phyloP scores from a whole-genome alignment of 53 echinoderm and acorn worm species.

The Echinometra lucunter region DNA sequence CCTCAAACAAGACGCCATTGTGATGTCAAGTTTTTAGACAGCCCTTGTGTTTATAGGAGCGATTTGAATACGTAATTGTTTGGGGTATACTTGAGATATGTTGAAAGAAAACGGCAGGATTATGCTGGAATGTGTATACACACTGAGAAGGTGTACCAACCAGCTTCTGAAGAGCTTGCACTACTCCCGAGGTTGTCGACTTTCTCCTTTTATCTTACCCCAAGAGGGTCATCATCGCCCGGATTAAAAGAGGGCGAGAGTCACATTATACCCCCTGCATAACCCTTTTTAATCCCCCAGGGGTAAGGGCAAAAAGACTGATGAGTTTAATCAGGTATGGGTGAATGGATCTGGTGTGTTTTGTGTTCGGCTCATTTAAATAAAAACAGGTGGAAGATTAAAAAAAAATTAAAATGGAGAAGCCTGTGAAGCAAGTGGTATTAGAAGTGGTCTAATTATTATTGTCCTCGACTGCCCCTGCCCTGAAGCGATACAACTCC shows the following conservation, averaged over 20 bases:
- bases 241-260: background rate
- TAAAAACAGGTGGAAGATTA: background rate
- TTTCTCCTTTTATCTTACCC: background rate
- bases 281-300: background rate
- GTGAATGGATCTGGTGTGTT: background rate
- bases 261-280: background rate
- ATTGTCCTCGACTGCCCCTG: background rate
- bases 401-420: background rate
- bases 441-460: background rate
- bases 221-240: background rate
- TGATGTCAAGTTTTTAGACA: slow-evolving; percentile 7
- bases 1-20: background rate
- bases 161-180: slow-evolving; percentile 4
- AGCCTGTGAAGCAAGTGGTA: background rate
- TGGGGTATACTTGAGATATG: background rate
- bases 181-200: background rate
- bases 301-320: background rate
- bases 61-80: slow-evolving; percentile 22
- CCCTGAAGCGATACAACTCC: background rate
- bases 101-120: background rate
- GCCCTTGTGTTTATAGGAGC: background rate
- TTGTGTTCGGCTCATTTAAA: background rate
- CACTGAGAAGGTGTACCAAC: background rate
- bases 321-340: background rate
- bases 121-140: background rate